Evolutionary conservation across 2,113 vertebrate genomes (phyloP), one percentile per base, ranked within the genome.

Genomic region (Platycercus adscitus): DNA sequence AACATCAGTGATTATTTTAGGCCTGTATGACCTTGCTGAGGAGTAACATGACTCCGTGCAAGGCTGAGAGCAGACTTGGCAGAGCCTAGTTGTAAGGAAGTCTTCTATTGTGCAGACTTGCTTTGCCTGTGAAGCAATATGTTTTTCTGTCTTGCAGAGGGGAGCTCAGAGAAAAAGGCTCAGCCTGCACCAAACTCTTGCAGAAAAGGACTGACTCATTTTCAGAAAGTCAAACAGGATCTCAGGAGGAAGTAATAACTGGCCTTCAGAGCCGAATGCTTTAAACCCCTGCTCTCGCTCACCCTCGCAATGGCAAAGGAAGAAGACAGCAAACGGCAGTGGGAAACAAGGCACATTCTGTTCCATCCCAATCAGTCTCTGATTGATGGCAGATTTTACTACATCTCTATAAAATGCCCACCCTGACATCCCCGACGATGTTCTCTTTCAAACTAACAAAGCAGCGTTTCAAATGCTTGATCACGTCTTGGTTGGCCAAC

Each of bases 71-170:
- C 82, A 86, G 63, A 91, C 73, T 97, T 96, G 95, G 96, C 95
- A 97, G 76, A 86, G 58, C 17, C 49, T 33, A 46, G 78, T 92
- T 75, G 58, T 87, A 92, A 97, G 80, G 95, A 95, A 86, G 70
- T 94, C 95, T 95, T 96, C 80, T 76, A 89, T 91, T 93, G 97
- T 97, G 96, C 97, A 93, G 96, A 86, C 95, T 95, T 96, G 93
- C 90, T 95, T 94, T 82, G 87, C 64, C 75, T 91, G 82, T 94
- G 95, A 95, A 93, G 94, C 82, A 95, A 80, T 85, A 85, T 88
- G 70, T n/a, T 92, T 88, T 86, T 91, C 71, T 87, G 81, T 82
- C 87, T 91, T 78, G 95, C 70, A 86, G 61, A 56, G 53, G 3
- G 24, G 81, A 96, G 95, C 91, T 47, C 84, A 87, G 93, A 86